phyloP scores from a whole-genome alignment of 2,113 vertebrate species.

The Megaceryle maxima region DNA sequence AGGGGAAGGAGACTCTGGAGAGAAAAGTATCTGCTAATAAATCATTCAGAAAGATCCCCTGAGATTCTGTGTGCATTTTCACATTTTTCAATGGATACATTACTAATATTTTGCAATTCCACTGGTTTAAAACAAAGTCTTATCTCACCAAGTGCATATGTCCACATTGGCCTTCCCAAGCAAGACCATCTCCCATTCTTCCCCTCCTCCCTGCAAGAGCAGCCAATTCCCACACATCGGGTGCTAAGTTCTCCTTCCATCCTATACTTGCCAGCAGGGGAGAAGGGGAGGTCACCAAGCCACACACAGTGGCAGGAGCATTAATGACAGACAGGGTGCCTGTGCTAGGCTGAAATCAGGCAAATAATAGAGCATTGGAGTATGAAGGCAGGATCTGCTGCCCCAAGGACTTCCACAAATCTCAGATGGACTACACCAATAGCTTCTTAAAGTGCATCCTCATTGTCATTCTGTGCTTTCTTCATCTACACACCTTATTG shows the following conservation, averaged over 20 bases:
- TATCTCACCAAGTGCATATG: neutral
- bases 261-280: neutral
- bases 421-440: neutral
- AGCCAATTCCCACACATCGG: neutral
- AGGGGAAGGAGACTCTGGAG: neutral
- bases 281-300: neutral
- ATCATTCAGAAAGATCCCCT: neutral
- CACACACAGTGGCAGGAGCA: fast-evolving
- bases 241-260: neutral
- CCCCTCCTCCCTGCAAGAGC: neutral
- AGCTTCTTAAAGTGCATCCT: neutral
- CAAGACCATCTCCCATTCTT: neutral
- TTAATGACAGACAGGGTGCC: neutral
- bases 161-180: neutral
- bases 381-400: neutral
- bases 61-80: neutral
- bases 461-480: neutral
- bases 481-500: neutral
- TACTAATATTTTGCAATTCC: neutral
- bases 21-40: neutral
- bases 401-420: neutral
- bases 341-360: neutral
- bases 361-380: neutral
- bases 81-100: neutral
- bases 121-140: neutral